phyloP scores from a whole-genome alignment of 2,888 invertebrate genomes.

The Lydus trimaculatus region DNA sequence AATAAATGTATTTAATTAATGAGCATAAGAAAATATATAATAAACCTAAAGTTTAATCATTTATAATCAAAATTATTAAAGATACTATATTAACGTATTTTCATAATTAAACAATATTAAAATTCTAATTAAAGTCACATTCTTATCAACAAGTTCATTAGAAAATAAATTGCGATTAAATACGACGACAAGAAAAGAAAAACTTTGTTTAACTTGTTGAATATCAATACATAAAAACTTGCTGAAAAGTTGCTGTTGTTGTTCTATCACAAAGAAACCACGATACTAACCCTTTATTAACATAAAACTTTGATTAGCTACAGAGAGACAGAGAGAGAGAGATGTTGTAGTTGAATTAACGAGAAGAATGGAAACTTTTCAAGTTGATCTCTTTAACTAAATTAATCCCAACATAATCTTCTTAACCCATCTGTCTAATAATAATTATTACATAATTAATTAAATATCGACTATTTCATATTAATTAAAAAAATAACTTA shows the following conservation, averaged over 20 bases:
- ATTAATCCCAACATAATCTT: background rate
- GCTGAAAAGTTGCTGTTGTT: background rate
- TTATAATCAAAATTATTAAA: background rate
- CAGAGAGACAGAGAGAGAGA: too few relatives aligned
- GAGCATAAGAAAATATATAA: background rate
- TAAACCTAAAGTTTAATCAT: background rate
- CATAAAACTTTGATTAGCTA: constrained; percentile 1
- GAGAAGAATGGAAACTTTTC: background rate
- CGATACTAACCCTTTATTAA: background rate
- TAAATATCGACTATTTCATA: background rate
- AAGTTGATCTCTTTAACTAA: background rate
- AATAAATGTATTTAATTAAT: background rate
- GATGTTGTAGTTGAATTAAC: background rate
- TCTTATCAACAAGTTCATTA: background rate
- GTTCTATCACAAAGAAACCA: background rate
- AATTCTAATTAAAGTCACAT: background rate
- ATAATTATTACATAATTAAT: background rate
- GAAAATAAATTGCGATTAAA: background rate
- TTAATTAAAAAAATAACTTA: background rate
- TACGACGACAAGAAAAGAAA: background rate
- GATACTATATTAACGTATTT: too few relatives aligned
- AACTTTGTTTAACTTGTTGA: constrained; percentile 1
- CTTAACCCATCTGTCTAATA: too few relatives aligned
- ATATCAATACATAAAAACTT: background rate
- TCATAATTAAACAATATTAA: too few relatives aligned